Evolutionary conservation across 2,888 invertebrate species (phyloP).

Genomic region (Callosobruchus maculatus): DNA sequence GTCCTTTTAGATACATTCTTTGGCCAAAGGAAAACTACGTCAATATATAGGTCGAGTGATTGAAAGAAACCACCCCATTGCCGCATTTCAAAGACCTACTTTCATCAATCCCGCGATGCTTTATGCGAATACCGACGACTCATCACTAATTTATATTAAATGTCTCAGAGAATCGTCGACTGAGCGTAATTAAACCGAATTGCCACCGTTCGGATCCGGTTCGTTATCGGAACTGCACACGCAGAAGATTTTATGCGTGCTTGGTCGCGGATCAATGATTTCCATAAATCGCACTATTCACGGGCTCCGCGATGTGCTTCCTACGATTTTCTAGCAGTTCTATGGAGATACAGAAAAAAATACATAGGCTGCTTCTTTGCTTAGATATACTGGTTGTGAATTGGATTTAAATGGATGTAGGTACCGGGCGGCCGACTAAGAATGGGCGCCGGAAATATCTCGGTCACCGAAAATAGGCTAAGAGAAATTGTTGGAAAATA

Average conservation of each 20-base stretch:
- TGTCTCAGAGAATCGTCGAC: not conserved
- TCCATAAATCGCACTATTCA: slow-evolving; percentile 11
- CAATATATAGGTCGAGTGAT: not conserved
- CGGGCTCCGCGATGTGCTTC: no score
- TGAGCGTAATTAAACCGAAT: not conserved
- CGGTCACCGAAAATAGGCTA: no score
- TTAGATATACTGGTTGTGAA: no score
- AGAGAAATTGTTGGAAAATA: no score
- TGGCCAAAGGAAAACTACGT: no score
- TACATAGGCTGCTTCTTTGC: no score
- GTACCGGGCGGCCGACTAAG: no score
- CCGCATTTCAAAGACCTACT: not conserved
- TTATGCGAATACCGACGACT: not conserved
- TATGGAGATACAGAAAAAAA: no score
- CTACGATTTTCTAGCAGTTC: no score
- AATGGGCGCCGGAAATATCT: no score
- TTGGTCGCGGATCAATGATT: slow-evolving; percentile 7
- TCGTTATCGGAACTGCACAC: slow-evolving; percentile 30
- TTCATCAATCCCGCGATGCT: not conserved
- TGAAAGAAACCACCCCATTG: not conserved
- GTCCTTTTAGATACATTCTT: no score
- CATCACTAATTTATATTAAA: not conserved
- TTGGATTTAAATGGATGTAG: no score
- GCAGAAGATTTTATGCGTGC: slow-evolving; percentile 24
- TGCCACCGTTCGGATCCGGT: not conserved